phyloP scores from a whole-genome alignment of 2,888 invertebrate genomes.

The Phrixothrix hirtus region DNA sequence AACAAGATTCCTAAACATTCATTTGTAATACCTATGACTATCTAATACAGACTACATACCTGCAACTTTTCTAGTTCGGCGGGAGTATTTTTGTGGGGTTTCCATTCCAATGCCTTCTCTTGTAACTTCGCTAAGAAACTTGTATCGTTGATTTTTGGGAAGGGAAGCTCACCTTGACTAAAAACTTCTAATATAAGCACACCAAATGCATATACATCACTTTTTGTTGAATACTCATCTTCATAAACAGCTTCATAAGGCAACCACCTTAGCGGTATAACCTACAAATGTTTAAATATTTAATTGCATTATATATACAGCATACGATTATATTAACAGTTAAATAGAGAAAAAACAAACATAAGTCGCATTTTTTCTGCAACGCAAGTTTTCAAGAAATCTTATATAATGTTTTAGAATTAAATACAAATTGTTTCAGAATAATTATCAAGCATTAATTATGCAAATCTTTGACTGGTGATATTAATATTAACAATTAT shows the following conservation, averaged over 20 bases:
- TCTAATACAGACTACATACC: constrained; percentile 56
- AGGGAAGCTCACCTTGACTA: constrained; percentile 76
- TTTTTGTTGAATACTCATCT: constrained; percentile 89
- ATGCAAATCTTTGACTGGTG: too few species aligned
- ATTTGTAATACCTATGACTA: too few species aligned
- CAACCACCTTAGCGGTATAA: constrained; percentile 88
- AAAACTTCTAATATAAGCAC: constrained; percentile 90
- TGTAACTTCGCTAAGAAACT: constrained; percentile 70
- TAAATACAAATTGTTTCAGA: too few species aligned
- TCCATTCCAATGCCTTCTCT: constrained; percentile 69
- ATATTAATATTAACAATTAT: too few species aligned
- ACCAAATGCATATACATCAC: constrained; percentile 90
- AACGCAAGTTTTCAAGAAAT: too few species aligned
- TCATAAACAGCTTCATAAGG: constrained; percentile 88
- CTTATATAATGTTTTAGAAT: too few species aligned
- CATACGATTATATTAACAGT: too few species aligned
- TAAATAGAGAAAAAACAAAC: constrained; percentile 25
- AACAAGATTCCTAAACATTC: constrained; percentile 66
- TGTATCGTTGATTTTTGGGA: constrained; percentile 75
- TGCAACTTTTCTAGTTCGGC: constrained; percentile 63
- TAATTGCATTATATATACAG: too few species aligned
- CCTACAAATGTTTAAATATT: too few species aligned
- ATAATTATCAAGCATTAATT: too few species aligned
- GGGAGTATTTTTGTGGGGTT: constrained; percentile 66
- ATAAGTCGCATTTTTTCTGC: not conserved